Percentiles rank a stretch among this genome's conserved stretches.
Conservation (phyloP, 2,113 vertebrate genomes). For the Peucedramus taeniatus region DNA sequence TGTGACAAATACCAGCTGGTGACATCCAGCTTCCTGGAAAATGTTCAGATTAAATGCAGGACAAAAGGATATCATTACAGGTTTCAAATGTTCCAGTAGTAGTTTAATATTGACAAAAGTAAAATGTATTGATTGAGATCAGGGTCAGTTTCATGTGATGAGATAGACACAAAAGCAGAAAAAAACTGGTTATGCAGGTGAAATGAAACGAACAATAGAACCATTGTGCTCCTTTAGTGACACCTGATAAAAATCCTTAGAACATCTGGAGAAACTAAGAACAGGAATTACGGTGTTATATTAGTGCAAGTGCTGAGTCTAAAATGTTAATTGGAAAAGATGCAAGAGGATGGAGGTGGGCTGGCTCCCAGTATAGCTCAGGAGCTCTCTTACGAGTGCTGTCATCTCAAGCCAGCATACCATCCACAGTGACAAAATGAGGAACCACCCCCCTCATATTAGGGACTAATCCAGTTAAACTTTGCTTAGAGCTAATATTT, state of each 20-base stretch:
- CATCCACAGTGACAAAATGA: neutral
- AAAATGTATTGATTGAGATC: neutral
- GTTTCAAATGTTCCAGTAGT: neutral
- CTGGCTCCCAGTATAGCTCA: neutral
- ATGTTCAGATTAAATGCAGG: neutral
- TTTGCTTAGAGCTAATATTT: neutral
- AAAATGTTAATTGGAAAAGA: neutral
- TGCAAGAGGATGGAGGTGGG: neutral
- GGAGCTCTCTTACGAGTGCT: neutral
- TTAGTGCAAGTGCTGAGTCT: neutral
- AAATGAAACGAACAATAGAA: neutral
- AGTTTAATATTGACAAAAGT: constrained; percentile 24
- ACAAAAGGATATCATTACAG: neutral
- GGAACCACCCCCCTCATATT: neutral
- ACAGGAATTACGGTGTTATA: neutral
- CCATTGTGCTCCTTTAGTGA: neutral
- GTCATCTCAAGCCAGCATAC: neutral
- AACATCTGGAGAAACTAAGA: neutral
- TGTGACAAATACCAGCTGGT: neutral
- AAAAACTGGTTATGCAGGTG: neutral
- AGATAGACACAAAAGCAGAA: neutral
- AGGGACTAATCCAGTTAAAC: neutral
- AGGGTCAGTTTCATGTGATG: neutral
- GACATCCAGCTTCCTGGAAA: constrained; percentile 1
- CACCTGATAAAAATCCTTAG: neutral